Base-by-base conservation (phyloP, 2,888 invertebrate genomes). In the Lycia hirtaria region DNA sequence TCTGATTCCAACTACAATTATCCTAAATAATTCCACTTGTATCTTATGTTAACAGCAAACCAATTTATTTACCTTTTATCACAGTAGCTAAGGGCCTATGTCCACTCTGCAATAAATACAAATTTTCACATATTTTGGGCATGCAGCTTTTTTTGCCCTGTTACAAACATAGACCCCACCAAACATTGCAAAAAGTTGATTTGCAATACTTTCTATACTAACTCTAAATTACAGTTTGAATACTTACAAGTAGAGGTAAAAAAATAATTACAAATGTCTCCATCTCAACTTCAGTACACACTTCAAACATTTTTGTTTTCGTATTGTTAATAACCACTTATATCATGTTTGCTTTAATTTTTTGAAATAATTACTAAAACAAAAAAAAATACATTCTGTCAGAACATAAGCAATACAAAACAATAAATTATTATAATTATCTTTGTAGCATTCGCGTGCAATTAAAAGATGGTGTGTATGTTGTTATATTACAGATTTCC, bases 11-110 rank as follows among this genome's bases (percentile, higher is more conserved):
- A 64, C 56, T 67, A 60, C 62, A 51, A 58, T 28, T 33, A 44
- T 30, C 3, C 4, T 12, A 38, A 41, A 28, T 41, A 56, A 38
- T 19, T 15, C 41, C 30, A 49, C 37, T 41, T 30, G 12, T 45
- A 14, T 20, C 20, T 43, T 33, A 28, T 35, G n/a, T n/a, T 48
- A 60, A 64, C 40, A 65, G 64, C 59, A 65, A 73, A 71, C 68
- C 67, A 62, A 71, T 47, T 43, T 56, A 43, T 65, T 64, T 69
- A 67, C 54, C 60, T 65, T 72, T 72, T 79, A 79, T 79, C 78
- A 79, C 78, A 79, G 78, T 73, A 70, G 61, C 68, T 65, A 63
- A 54, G 63, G 50, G 38, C 53, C 41, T 45, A 56, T 35, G 28
- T 24, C 19, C n/a, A n/a, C 20, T 32, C n/a, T 41, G 28, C 24